phyloP scores from a whole-genome alignment of 2,113 vertebrate species.

The human region DNA sequence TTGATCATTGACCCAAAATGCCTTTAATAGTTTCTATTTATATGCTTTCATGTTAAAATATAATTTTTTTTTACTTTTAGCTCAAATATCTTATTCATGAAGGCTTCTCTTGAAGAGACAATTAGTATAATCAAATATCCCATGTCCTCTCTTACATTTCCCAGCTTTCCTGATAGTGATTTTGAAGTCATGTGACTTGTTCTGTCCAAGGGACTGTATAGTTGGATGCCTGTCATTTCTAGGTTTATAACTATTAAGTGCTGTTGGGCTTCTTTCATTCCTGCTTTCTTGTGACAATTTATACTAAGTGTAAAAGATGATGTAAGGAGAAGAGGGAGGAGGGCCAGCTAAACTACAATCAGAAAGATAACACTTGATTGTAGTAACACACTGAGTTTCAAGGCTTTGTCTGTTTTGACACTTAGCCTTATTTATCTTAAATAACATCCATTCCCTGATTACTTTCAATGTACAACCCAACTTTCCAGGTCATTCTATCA shows the following conservation, averaged over 20 bases:
- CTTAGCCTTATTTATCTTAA: constrained; percentile 1
- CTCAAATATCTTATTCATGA: background rate
- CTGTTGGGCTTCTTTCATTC: background rate
- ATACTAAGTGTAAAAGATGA: background rate
- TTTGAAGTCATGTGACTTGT: background rate
- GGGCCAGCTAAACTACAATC: background rate
- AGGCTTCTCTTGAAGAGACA: background rate
- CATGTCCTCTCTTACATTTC: background rate
- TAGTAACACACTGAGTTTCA: background rate
- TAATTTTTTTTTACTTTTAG: background rate
- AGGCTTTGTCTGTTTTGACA: background rate
- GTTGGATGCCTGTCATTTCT: background rate
- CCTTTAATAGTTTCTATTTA: background rate
- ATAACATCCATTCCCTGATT: background rate
- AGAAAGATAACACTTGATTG: background rate
- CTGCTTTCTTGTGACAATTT: background rate
- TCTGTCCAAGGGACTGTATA: background rate
- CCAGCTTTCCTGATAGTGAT: background rate
- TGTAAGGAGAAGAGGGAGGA: background rate
- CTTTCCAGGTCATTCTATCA: background rate
- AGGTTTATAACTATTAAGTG: background rate
- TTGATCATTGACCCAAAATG: background rate
- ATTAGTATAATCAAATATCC: background rate
- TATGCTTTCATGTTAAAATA: background rate
- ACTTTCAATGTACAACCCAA: background rate